Percentiles rank a stretch among this genome's conserved stretches.
phyloP scores from a whole-genome alignment of 2,113 vertebrate genomes.

The Fulmarus glacialis region DNA sequence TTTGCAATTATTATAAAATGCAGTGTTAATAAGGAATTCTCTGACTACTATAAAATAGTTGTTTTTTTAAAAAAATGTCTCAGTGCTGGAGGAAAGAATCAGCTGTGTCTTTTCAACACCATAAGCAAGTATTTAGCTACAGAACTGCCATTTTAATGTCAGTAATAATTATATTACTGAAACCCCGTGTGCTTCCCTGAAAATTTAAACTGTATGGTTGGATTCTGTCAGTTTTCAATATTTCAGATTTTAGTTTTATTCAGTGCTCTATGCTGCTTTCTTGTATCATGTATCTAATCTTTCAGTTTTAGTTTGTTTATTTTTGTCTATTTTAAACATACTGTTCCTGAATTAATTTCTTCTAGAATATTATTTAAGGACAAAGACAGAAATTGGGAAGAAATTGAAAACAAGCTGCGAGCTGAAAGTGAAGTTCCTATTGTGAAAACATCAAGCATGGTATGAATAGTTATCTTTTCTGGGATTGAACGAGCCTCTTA shows the following conservation, averaged over 20 bases:
- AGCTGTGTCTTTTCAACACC: not conserved
- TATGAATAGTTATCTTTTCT: slow-evolving; percentile 60
- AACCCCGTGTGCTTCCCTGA: not conserved
- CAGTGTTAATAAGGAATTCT: not conserved
- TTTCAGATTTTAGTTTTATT: not conserved
- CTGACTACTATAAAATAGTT: not conserved
- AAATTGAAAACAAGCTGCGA: slow-evolving; percentile 92
- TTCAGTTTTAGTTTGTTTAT: not conserved
- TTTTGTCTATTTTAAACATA: not conserved
- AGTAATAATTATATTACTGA: not conserved
- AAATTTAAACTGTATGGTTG: not conserved
- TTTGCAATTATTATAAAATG: not conserved
- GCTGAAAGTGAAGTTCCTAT: slow-evolving; percentile 92
- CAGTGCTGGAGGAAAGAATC: not conserved
- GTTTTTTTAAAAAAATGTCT: not conserved
- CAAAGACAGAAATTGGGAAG: slow-evolving; percentile 97
- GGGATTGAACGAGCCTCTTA: not conserved
- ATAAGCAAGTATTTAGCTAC: not conserved
- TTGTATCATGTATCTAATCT: not conserved
- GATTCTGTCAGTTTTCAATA: not conserved
- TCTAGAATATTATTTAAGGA: slow-evolving; percentile 96
- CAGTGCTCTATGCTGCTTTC: not conserved
- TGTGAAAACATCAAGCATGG: slow-evolving; percentile 96
- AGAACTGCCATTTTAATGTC: not conserved
- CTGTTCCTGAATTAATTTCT: slow-evolving; percentile 25